Evolutionary conservation across 2,113 vertebrate species (phyloP).

Genomic region (Oreochromis spilurus): DNA sequence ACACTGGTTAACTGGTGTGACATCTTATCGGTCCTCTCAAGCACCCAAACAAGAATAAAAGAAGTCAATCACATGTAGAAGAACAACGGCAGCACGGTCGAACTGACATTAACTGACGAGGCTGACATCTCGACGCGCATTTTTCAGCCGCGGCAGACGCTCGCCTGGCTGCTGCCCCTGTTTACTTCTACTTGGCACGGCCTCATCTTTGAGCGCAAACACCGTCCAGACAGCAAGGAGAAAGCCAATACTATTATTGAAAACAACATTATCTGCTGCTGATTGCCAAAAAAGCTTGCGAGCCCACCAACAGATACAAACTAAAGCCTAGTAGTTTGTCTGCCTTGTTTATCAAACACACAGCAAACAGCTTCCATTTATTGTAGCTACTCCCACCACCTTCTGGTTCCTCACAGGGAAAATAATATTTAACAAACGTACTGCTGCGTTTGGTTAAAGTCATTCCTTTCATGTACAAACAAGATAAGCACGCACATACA

Average conservation of each 20-base stretch:
- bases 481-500: constrained; percentile 55
- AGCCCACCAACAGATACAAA: constrained; percentile 22
- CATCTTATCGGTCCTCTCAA: background rate
- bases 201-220: background rate
- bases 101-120: background rate
- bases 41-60: background rate
- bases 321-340: constrained; percentile 12
- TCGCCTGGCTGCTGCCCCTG: background rate
- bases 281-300: constrained; percentile 12
- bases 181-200: background rate
- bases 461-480: constrained; percentile 57
- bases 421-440: constrained; percentile 67
- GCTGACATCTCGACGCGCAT: background rate
- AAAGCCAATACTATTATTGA: constrained; percentile 14
- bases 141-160: background rate
- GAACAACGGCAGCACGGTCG: background rate
- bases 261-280: constrained; percentile 17
- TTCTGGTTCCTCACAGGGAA: constrained; percentile 32
- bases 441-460: constrained; percentile 48
- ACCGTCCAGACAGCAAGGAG: background rate
- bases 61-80: background rate
- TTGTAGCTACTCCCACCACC: constrained; percentile 43
- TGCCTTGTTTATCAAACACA: constrained; percentile 16
- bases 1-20: background rate
- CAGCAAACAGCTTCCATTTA: constrained; percentile 31